phyloP scores from a whole-genome alignment of 2,113 vertebrate genomes.

The Strix aluco region DNA sequence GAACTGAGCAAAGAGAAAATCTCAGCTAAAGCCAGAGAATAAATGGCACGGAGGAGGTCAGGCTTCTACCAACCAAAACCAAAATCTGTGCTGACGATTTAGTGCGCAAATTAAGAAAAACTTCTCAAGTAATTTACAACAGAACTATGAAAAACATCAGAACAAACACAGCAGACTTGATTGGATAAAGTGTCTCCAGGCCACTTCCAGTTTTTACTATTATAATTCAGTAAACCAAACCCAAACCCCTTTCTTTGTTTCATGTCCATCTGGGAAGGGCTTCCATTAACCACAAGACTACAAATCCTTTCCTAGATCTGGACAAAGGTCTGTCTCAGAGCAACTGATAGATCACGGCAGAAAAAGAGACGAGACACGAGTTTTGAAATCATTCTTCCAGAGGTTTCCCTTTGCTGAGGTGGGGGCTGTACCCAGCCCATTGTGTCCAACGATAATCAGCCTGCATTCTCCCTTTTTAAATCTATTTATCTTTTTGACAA shows the following conservation, averaged over 20 bases:
- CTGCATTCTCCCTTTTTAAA: fast-evolving
- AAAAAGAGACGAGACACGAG: no score
- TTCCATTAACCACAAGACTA: neutral
- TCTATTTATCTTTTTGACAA: neutral
- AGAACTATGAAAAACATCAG: neutral
- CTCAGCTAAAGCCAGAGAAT: neutral
- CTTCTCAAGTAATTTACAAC: neutral
- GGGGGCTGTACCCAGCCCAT: neutral
- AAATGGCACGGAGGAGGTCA: neutral
- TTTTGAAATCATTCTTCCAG: neutral
- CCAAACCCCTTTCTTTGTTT: no score
- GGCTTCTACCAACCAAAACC: neutral
- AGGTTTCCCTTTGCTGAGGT: neutral
- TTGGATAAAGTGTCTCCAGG: neutral
- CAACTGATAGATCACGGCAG: fast-evolving
- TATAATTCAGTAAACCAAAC: neutral
- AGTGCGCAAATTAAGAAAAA: fast-evolving
- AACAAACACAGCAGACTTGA: neutral
- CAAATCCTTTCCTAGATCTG: neutral
- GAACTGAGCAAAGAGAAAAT: neutral
- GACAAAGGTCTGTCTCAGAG: neutral
- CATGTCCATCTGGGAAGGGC: neutral
- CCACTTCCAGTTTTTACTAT: neutral
- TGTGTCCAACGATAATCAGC: fast-evolving
- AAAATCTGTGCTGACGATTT: neutral